A percentile compares a stretch with the other conserved stretches of the same genome.
phyloP scores from a whole-genome alignment of 2,113 vertebrate genomes.

The Hippolais icterina region DNA sequence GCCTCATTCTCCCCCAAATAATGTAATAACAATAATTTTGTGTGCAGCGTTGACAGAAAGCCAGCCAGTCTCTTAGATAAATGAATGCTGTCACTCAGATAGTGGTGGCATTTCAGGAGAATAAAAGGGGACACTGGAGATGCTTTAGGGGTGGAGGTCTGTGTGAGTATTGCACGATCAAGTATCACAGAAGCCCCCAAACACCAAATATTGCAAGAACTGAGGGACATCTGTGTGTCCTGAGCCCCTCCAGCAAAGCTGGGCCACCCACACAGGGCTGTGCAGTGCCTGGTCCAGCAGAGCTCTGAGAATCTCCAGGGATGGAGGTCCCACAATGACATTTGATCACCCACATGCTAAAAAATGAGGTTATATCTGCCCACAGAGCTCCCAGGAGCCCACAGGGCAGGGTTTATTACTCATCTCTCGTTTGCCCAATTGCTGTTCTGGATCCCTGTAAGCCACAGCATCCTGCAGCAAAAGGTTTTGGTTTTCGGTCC shows the following conservation, averaged over 20 bases:
- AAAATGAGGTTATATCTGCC: neutral
- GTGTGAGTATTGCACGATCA: fast-evolving
- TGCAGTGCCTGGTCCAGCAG: neutral
- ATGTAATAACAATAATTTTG: slow-evolving; percentile 31
- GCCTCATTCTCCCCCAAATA: neutral
- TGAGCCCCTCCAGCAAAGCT: neutral
- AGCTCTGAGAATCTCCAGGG: neutral
- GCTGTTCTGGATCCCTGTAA: neutral
- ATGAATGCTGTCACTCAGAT: neutral
- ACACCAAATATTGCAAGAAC: neutral
- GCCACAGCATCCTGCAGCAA: neutral
- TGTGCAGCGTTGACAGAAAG: neutral
- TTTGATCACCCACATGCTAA: neutral
- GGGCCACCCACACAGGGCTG: no score
- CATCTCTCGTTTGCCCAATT: neutral
- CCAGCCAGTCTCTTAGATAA: neutral
- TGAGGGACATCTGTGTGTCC: neutral
- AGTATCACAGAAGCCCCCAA: neutral
- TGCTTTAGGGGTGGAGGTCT: neutral
- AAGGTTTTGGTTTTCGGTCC: neutral
- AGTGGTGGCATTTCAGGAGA: neutral
- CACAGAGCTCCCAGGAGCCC: neutral
- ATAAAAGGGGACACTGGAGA: neutral
- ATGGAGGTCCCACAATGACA: neutral
- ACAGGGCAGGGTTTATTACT: neutral